Evolutionary conservation across 2,797 vertebrate species (phyloP).

Genomic region (Mormyrops attenuatus): DNA sequence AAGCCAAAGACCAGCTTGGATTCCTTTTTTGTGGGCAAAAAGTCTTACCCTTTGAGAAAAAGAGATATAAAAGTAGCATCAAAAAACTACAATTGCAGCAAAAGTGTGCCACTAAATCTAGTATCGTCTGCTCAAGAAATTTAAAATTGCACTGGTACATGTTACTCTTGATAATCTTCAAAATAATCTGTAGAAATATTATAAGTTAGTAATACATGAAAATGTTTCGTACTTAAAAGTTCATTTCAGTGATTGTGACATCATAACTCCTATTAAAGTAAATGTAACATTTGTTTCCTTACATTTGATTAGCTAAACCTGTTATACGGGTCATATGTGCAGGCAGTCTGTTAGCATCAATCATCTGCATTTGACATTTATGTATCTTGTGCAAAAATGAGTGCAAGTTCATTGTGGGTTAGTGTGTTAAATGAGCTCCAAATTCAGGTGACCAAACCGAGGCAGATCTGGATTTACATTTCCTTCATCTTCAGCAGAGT

Average conservation of each 20-base stretch:
- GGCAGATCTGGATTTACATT: neutral
- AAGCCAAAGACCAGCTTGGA: neutral
- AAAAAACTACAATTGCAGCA: neutral
- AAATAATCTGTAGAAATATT: neutral
- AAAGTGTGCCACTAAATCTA: neutral
- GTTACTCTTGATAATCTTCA: neutral
- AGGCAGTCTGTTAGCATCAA: neutral
- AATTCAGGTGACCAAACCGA: neutral
- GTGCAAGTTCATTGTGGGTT: neutral
- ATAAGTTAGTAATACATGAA: neutral
- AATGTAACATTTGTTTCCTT: neutral
- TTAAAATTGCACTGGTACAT: slow-evolving; percentile 1
- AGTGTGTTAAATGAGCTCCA: neutral
- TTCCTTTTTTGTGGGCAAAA: neutral
- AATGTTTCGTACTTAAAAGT: neutral
- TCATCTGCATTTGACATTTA: neutral
- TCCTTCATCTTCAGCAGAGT: neutral
- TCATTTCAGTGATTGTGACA: neutral
- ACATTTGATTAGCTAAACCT: neutral
- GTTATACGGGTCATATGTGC: neutral
- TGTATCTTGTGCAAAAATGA: neutral
- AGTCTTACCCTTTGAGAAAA: neutral
- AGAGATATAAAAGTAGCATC: neutral
- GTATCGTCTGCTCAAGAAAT: neutral
- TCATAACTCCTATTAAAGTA: neutral